A percentile compares a stretch with the other conserved stretches of the same genome.
These are phyloP conservation scores for Palythoa caribaeorum DNA, from an alignment of 92 coral and sea anemone species.

Conservation along the genomic window DNA sequence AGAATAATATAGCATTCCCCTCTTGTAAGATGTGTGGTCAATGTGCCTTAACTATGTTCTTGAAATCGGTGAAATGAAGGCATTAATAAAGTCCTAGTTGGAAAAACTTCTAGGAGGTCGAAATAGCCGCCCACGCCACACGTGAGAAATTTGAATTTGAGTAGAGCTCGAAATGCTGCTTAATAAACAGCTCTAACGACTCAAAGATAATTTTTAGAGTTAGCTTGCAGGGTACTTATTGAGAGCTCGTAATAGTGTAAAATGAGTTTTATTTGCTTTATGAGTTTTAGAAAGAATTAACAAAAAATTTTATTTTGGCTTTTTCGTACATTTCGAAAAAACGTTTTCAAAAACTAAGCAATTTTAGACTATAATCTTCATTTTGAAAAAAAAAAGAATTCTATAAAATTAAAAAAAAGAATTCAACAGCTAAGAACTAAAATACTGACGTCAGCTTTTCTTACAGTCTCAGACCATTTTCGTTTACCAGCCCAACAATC, in stretches of 20 bases:
- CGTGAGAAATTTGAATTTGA: background rate
- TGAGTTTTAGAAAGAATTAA: too few relatives aligned
- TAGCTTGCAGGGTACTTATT: too few relatives aligned
- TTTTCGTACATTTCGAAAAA: too few relatives aligned
- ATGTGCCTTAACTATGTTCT: constrained; percentile 8
- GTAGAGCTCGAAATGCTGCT: background rate
- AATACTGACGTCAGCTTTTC: too few relatives aligned
- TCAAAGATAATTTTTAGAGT: background rate
- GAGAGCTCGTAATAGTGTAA: background rate
- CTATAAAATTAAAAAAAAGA: too few relatives aligned
- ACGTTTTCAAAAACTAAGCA: too few relatives aligned
- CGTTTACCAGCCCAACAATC: too few relatives aligned
- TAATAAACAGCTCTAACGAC: background rate
- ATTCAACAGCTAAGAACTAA: too few relatives aligned
- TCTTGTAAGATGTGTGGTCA: constrained; percentile 3
- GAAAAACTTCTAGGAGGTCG: background rate
- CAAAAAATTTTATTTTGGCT: too few relatives aligned
- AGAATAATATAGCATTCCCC: constrained; percentile 23
- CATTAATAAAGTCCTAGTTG: background rate
- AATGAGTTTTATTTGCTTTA: background rate
- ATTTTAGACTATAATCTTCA: too few relatives aligned
- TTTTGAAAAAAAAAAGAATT: too few relatives aligned
- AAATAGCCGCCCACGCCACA: constrained; percentile 22
- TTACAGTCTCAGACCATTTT: too few relatives aligned
- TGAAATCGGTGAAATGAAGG: background rate